These are phyloP conservation scores for Tinamus major DNA, from an alignment of 2,797 vertebrate species.

Conservation along the genomic window DNA sequence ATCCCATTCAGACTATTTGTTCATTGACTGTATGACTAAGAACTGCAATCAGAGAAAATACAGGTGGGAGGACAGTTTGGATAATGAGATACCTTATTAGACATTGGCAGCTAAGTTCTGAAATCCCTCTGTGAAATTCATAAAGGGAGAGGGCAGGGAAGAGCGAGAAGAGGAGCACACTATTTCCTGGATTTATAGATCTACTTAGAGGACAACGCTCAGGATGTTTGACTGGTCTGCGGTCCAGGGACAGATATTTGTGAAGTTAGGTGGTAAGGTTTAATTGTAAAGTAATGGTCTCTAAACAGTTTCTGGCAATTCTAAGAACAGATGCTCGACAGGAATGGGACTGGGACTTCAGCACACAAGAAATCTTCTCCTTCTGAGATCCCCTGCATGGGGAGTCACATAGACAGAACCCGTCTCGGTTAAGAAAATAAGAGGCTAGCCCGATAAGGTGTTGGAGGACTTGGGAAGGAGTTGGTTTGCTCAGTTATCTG, in stretches of 20 bases:
- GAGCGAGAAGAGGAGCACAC: background rate
- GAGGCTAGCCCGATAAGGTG: background rate
- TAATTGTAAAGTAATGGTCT: background rate
- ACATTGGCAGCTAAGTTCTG: background rate
- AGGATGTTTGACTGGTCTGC: background rate
- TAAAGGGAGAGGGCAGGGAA: background rate
- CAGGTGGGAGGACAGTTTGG: slow-evolving; percentile 62
- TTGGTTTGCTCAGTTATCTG: background rate
- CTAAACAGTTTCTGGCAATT: accelerated
- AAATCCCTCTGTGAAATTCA: accelerated
- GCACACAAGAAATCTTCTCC: background rate
- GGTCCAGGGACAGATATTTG: background rate
- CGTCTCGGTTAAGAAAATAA: background rate
- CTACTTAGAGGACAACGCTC: background rate
- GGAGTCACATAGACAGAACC: background rate
- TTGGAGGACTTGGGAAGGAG: background rate
- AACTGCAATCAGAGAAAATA: slow-evolving; percentile 24
- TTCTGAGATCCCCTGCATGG: background rate
- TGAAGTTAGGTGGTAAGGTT: background rate
- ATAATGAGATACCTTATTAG: slow-evolving; percentile 18
- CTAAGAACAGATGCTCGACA: background rate
- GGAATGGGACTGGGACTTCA: accelerated
- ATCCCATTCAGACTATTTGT: slow-evolving; percentile 57
- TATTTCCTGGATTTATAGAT: background rate
- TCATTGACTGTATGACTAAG: slow-evolving; percentile 62